Evolutionary conservation across 1,140 invertebrate genomes (phyloP), one percentile per base, ranked within the genome.

Genomic region (Hypothenemus hampei): DNA sequence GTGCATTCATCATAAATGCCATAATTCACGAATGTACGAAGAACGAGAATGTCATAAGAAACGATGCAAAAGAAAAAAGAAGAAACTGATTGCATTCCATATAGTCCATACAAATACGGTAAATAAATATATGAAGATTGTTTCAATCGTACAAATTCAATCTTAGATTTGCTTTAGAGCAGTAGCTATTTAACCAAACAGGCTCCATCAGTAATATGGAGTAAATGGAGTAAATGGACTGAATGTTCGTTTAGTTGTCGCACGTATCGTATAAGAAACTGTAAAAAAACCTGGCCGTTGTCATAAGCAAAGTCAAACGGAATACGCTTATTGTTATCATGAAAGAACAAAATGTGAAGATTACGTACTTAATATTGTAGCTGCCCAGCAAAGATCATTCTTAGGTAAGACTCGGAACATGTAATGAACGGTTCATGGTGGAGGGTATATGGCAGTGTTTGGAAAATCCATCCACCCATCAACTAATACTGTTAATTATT

Each of bases 281-380:
- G 91, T 67, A 82, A 79, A 61, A n/a, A 82, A 83, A 63, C 80
- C 78, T 10, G 76, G 81, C 11, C 74, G 86, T 53, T 95, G 92
- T 47, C 59, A 66, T 81, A 68, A 68, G 83, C 85, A 65, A 79
- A 86, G 36, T 78, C 92, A 57, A 78, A 82, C 56, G 84, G 61
- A 95, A 69, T 85, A 84, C 3, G 87, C 89, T 4, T 89, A 88
- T 61, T 96, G 91, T 65, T 92, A 89, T 66, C 77, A 83, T 1
- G 84, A 88, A 63, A 85, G 84, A 33, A 87, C 84, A 50, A 82
- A 81, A 56, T 92, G 89, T 68, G 83, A 91, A 66, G 78, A 76
- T 36, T 87, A 83, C 81, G 81, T 89, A 21, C 78, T 84, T 11
- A 61, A 60, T 58, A 55, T 69, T n/a, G n/a, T n/a, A n/a, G n/a